A percentile compares a stretch with the other conserved stretches of the same genome.
Evolutionary conservation across 2,113 vertebrate species (phyloP).

Genomic region (Phalacrocorax brasilianus): DNA sequence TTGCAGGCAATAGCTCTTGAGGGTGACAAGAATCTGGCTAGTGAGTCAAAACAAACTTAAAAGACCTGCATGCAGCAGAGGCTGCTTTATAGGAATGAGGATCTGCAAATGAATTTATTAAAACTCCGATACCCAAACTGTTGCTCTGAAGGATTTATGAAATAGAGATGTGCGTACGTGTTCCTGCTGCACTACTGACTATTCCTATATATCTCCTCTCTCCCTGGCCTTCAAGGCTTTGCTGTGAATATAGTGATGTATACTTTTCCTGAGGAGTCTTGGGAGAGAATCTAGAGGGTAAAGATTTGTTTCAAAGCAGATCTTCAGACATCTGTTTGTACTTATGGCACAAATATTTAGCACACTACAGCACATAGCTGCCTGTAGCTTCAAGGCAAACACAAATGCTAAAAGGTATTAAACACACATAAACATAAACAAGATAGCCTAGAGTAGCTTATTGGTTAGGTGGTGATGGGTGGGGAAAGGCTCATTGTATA

Average conservation of each 20-base stretch:
- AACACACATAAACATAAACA: conserved; percentile 41
- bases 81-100: background rate
- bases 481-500: background rate
- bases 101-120: background rate
- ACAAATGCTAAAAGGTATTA: conserved; percentile 52
- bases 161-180: background rate
- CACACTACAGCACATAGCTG: conserved; percentile 60
- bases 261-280: background rate
- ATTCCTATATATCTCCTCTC: background rate
- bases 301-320: conserved; percentile 65
- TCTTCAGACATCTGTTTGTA: conserved; percentile 71
- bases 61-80: background rate
- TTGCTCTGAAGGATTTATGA: background rate
- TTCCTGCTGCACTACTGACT: background rate
- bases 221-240: background rate
- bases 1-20: background rate
- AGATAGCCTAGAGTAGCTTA: conserved; percentile 3
- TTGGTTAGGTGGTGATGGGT: background rate
- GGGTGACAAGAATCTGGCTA: background rate
- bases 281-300: conserved; percentile 44
- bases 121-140: background rate
- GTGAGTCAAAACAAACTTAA: background rate
- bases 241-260: background rate
- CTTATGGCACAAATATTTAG: conserved; percentile 61
- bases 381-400: conserved; percentile 67